Base-by-base conservation (phyloP, 2,888 invertebrate genomes). In the Andrena flavipes region DNA sequence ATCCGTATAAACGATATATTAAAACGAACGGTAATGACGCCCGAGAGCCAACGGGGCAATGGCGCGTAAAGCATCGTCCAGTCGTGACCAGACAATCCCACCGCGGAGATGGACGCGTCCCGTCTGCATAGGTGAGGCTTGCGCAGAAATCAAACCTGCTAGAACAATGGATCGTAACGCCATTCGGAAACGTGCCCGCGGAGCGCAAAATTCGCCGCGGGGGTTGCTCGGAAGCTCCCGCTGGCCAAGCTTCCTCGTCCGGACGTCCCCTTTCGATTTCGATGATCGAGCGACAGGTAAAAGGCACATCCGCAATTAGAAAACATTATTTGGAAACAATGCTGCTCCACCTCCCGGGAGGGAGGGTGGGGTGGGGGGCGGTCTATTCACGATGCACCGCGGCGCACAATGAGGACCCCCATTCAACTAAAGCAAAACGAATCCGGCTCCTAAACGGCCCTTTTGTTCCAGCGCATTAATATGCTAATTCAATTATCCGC, bases 401-500 rank as follows among this genome's bases (percentile, higher is more conserved):
- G n/a, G 49, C 62, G 65, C 48, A 77, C 83, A 81, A 85, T 85
- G 69, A 76, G 69, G 67, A 26, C 6, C 33, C 75, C 80, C 74
- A 69, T 78, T 85, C 49, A 51, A 75, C 23, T 67, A 70, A 81
- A 64, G 75, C 76, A 78, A 87, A 87, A 87, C 75, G 85, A 87
- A 87, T 80, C 49, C 82, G 48, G 48, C 74, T 33, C 81, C 88
- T 82, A 86, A 88, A 87, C 84, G 84, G 80, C 33, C 63, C 79
- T 51, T 86, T 84, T 88, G 77, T 82, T 83, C 84, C 72, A 73
- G 10, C 63, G 69, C 82, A 86, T 87, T 87, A 87, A 86, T 87
- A 87, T 86, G 87, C 85, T 87, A 87, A 87, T 87, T 87, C 86
- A 80, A 87, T 87, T 87, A 87, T 84, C 78, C 87, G 80, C 80